phyloP scores from a whole-genome alignment of 2,888 invertebrate genomes.

The Apotomis turbidana region DNA sequence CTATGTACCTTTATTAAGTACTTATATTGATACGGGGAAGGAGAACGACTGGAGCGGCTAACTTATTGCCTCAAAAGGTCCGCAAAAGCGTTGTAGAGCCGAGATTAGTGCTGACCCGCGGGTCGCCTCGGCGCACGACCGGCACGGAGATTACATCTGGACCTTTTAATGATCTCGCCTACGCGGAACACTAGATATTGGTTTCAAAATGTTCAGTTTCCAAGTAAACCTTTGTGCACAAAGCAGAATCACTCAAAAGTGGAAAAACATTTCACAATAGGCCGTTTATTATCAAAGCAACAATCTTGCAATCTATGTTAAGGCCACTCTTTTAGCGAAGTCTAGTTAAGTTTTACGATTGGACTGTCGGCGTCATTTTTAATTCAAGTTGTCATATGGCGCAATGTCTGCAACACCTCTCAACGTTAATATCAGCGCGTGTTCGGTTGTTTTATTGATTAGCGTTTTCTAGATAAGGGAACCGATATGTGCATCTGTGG shows the following conservation, averaged over 20 bases:
- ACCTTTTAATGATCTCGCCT: constrained; percentile 48
- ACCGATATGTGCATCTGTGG: constrained; percentile 29
- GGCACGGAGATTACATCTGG: constrained; percentile 53
- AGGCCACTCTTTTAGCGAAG: constrained; percentile 42
- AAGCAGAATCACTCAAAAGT: constrained; percentile 22
- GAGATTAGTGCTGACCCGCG: constrained; percentile 55
- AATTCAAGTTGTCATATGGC: constrained; percentile 31
- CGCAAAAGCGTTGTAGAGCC: constrained; percentile 53
- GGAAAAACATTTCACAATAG: constrained; percentile 38
- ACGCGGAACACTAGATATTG: constrained; percentile 49
- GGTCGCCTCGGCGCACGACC: constrained; percentile 55
- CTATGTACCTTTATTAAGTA: constrained; percentile 13
- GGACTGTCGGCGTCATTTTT: constrained; percentile 20
- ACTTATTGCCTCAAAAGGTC: constrained; percentile 51
- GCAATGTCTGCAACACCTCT: constrained; percentile 14
- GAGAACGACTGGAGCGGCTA: constrained; percentile 44
- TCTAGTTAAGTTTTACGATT: constrained; percentile 32
- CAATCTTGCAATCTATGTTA: constrained; percentile 43
- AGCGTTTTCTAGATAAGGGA: constrained; percentile 43
- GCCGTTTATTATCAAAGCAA: constrained; percentile 39
- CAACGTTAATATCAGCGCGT: constrained; percentile 32
- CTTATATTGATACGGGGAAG: constrained; percentile 20
- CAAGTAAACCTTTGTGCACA: constrained; percentile 32
- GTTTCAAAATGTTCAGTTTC: constrained; percentile 38
- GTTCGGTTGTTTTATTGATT: constrained; percentile 40